Conservation (phyloP, 2,888 invertebrate species). For the Mythimna vitellina region DNA sequence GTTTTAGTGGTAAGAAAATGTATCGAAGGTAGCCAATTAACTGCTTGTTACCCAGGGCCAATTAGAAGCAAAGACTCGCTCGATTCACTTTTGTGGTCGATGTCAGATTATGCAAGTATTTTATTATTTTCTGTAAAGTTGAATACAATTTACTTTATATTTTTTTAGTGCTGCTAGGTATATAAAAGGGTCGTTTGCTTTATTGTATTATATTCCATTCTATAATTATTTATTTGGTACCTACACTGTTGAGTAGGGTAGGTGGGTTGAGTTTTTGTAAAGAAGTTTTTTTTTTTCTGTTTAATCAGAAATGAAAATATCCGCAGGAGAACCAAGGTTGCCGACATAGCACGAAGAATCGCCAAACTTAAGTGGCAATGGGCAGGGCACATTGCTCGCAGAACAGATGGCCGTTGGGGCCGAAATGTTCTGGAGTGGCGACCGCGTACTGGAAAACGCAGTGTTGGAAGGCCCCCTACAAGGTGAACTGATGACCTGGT, state of each 20-base stretch:
- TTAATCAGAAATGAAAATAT: no score
- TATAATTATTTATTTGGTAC: background rate
- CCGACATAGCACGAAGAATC: no score
- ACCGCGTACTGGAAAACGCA: no score
- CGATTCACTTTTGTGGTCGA: constrained; percentile 9
- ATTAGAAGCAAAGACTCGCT: background rate
- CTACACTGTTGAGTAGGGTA: background rate
- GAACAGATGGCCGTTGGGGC: no score
- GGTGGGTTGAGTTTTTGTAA: background rate
- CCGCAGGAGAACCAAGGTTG: no score
- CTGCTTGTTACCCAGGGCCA: background rate
- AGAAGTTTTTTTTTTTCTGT: background rate
- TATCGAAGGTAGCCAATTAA: background rate
- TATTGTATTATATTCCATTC: background rate
- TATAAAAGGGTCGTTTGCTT: background rate
- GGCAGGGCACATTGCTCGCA: no score
- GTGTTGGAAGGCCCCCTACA: no score
- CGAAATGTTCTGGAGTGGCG: no score
- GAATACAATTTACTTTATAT: background rate
- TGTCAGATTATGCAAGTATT: background rate
- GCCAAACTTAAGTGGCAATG: no score
- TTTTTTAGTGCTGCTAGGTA: background rate
- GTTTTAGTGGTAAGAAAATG: background rate
- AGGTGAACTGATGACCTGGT: no score
- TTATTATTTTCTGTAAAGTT: background rate